These are phyloP conservation scores for Drosophila nigrodunni DNA, from an alignment of 1,140 invertebrate genomes.

Conservation along the genomic window DNA sequence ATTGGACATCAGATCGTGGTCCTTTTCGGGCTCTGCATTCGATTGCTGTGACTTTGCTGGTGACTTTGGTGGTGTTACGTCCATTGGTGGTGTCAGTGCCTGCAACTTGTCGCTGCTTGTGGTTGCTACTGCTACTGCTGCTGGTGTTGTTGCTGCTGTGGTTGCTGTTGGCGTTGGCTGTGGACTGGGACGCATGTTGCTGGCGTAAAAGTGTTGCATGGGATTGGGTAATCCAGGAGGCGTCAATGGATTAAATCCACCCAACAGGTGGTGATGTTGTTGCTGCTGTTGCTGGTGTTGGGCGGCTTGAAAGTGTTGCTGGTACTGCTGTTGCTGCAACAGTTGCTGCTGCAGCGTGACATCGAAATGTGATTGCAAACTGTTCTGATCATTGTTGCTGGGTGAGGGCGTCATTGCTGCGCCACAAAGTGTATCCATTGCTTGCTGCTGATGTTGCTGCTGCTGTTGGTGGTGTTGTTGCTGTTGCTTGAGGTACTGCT, in stretches of 20 bases:
- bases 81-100: conserved; percentile 81
- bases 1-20: conserved; percentile 85
- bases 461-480: conserved; percentile 68
- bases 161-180: conserved; percentile 65
- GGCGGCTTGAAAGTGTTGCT: conserved; percentile 80
- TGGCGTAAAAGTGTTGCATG: conserved; percentile 83
- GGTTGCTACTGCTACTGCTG: conserved; percentile 16
- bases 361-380: conserved; percentile 70
- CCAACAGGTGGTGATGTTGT: conserved; percentile 73
- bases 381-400: conserved; percentile 85
- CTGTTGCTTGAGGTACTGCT: conserved; percentile 75
- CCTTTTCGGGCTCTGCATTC: conserved; percentile 68
- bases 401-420: conserved; percentile 85
- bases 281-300: conserved; percentile 68
- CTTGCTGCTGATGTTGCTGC: conserved; percentile 57
- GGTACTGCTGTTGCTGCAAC: conserved; percentile 78
- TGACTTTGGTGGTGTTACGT: conserved; percentile 86
- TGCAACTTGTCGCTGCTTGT: conserved; percentile 61
- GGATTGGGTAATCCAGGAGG: conserved; percentile 85
- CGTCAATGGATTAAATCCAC: conserved; percentile 84
- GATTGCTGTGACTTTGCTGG: conserved; percentile 86
- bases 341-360: conserved; percentile 72
- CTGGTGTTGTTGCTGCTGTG: conserved; percentile 13
- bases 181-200: conserved; percentile 82
- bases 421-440: conserved; percentile 72